A percentile compares a stretch with the other conserved stretches of the same genome.
These are phyloP conservation scores for Capra hircus DNA, from an alignment of 2,113 vertebrate genomes.

Conservation along the genomic window DNA sequence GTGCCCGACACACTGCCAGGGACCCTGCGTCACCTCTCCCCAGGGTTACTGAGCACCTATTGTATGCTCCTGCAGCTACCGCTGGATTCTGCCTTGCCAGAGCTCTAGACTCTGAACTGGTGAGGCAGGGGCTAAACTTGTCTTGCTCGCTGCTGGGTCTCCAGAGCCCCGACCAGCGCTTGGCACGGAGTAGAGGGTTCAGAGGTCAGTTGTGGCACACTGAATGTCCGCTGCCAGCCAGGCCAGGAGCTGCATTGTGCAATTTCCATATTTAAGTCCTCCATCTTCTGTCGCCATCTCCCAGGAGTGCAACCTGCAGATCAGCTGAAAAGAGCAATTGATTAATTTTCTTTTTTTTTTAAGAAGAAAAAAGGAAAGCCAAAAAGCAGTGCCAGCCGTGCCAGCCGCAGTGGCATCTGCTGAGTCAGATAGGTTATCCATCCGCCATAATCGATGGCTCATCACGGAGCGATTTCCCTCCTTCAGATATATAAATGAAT, in stretches of 20 bases:
- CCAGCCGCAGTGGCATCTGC: not conserved
- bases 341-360: not conserved
- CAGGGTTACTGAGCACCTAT: not conserved
- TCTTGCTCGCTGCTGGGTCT: not conserved
- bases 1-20: not conserved
- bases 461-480: not conserved
- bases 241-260: fast-evolving
- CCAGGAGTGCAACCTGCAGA: not conserved
- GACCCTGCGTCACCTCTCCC: fast-evolving
- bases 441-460: not conserved
- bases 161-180: not conserved
- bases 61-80: not conserved
- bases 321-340: not conserved
- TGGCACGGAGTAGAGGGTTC: not conserved
- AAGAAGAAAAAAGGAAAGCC: not conserved
- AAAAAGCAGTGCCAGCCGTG: not conserved
- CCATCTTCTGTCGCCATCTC: not conserved
- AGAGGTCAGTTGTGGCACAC: fast-evolving
- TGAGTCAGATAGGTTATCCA: not conserved
- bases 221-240: fast-evolving
- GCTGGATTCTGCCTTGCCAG: fast-evolving
- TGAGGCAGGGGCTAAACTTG: fast-evolving
- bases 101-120: not conserved
- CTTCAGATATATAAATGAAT: not conserved
- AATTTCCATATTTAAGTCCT: not conserved